phyloP scores from a whole-genome alignment of 2,113 vertebrate genomes.

The Ramphastos sulfuratus region DNA sequence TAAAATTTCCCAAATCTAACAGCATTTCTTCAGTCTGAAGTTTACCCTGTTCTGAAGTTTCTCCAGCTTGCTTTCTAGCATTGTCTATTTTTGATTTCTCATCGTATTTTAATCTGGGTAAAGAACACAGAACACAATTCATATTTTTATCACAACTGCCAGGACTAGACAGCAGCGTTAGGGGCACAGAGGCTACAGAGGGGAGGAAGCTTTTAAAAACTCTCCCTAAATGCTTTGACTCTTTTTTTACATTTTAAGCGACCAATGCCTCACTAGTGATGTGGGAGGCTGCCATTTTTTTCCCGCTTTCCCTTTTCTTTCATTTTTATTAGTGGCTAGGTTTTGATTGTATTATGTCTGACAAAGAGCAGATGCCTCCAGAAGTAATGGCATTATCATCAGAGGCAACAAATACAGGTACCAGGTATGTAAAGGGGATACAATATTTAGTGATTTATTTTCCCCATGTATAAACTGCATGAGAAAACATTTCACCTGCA shows the following conservation, averaged over 20 bases:
- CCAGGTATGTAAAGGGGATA: background rate
- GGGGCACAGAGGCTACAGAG: background rate
- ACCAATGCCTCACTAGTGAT: conserved; percentile 2
- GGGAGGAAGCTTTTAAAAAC: background rate
- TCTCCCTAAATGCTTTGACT: background rate
- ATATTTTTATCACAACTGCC: background rate
- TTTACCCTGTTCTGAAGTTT: background rate
- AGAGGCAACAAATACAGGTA: background rate
- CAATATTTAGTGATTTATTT: background rate
- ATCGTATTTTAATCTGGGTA: background rate
- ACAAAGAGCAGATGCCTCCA: background rate
- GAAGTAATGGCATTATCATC: background rate
- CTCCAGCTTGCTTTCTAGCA: background rate
- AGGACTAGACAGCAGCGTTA: background rate
- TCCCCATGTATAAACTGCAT: background rate
- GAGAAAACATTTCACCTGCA: background rate
- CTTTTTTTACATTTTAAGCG: conserved; percentile 8
- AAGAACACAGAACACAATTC: background rate
- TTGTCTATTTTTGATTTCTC: background rate
- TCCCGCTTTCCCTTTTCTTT: background rate
- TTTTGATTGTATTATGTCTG: conserved; percentile 13
- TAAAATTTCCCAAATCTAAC: background rate
- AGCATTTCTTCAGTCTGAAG: background rate
- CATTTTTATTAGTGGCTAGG: background rate
- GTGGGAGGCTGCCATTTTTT: conserved; percentile 1